Evolutionary conservation across 2,113 vertebrate species (phyloP).

Genomic region (Marcusenius ussheri): DNA sequence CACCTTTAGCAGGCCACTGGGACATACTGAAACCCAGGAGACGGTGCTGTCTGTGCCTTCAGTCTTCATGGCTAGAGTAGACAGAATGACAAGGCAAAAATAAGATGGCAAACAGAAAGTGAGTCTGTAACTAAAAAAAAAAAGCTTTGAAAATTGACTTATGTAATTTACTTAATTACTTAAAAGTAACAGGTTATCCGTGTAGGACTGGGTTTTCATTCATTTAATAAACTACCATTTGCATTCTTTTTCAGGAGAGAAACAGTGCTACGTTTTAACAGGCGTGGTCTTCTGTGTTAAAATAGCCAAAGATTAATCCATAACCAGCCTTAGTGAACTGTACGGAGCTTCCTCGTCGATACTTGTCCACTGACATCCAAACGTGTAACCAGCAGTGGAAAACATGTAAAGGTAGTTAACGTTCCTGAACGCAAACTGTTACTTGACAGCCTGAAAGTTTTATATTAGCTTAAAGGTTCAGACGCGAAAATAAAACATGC

Average conservation of each 20-base stretch:
- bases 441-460: background rate
- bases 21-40: slow-evolving; percentile 58
- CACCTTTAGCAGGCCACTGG: slow-evolving; percentile 55
- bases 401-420: background rate
- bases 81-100: background rate
- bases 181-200: background rate
- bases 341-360: background rate
- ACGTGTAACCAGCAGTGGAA: background rate
- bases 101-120: background rate
- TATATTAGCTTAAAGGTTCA: background rate
- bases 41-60: slow-evolving; percentile 7
- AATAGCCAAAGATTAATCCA: background rate
- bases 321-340: background rate
- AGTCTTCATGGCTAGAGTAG: slow-evolving; percentile 41
- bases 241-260: background rate
- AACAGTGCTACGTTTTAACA: background rate
- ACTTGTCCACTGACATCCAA: background rate
- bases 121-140: background rate
- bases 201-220: background rate
- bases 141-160: background rate
- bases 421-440: background rate
- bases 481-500: background rate
- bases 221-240: background rate
- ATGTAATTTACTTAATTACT: background rate
- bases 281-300: background rate